Conservation (phyloP, 2,888 invertebrate genomes). For the Neoscelio sp. region DNA sequence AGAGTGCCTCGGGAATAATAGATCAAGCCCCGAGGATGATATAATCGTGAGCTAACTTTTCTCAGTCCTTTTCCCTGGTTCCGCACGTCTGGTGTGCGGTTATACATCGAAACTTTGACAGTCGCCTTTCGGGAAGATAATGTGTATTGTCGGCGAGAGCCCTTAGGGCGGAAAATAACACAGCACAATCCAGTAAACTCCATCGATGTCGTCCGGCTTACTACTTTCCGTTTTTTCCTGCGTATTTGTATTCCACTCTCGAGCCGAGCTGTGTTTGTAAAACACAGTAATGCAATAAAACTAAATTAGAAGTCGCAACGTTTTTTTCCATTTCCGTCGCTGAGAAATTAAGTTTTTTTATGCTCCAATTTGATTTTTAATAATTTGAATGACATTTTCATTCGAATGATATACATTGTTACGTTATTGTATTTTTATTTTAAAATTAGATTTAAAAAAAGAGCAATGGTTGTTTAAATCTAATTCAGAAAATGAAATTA, state of each 20-base stretch:
- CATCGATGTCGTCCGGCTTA: constrained; percentile 44
- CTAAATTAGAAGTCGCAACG: constrained; percentile 42
- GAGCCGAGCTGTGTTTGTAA: constrained; percentile 53
- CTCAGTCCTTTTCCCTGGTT: constrained; percentile 25
- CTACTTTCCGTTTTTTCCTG: constrained; percentile 40
- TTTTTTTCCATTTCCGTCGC: constrained; percentile 39
- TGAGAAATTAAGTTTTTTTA: constrained; percentile 29
- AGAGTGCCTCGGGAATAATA: constrained; percentile 11
- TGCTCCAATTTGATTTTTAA: constrained; percentile 36
- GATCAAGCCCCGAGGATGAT: constrained; percentile 22
- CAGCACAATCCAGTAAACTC: constrained; percentile 48
- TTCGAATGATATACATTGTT: no score
- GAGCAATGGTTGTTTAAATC: no score
- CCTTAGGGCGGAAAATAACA: constrained; percentile 53
- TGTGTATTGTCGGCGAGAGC: constrained; percentile 43
- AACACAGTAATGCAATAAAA: constrained; percentile 56
- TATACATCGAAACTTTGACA: constrained; percentile 42
- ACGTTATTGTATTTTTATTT: neutral
- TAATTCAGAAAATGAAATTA: no score
- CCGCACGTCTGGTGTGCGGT: constrained; percentile 15
- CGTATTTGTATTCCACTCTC: constrained; percentile 51
- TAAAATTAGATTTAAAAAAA: neutral
- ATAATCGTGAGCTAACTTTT: constrained; percentile 42
- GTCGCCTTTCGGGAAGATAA: constrained; percentile 44
- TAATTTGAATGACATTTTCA: constrained; percentile 5